Conservation (phyloP, 2,797 vertebrate species). For the Melanogrammus aeglefinus region DNA sequence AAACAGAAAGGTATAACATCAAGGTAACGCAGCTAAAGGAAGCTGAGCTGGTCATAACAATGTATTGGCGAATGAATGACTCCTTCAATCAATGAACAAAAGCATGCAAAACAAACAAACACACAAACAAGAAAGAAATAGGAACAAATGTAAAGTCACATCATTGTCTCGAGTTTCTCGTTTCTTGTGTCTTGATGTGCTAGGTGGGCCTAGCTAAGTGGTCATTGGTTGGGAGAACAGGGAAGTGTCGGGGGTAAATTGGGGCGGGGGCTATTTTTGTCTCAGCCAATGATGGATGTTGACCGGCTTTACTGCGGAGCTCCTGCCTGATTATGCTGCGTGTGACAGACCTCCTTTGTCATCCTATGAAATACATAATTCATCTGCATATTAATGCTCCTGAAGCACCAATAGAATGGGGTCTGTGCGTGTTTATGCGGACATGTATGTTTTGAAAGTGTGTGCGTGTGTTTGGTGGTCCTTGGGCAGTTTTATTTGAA, state of each 20-base stretch:
- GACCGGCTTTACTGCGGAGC: conserved; percentile 28
- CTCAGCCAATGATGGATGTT: conserved; percentile 44
- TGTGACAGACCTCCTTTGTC: conserved; percentile 59
- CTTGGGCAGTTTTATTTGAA: neutral
- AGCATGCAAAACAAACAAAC: neutral
- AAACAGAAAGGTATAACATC: too few relatives aligned
- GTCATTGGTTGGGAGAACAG: neutral
- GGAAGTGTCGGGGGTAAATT: neutral
- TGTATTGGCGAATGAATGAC: neutral
- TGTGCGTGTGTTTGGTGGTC: conserved; percentile 12
- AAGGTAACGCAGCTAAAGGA: neutral
- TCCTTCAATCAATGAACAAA: neutral
- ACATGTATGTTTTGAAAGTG: neutral
- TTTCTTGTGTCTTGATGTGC: neutral
- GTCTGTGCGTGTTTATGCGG: conserved; percentile 5
- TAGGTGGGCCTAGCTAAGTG: neutral
- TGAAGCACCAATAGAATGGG: conserved; percentile 37
- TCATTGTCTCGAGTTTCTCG: neutral
- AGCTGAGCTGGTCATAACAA: neutral
- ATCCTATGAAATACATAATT: conserved; percentile 63
- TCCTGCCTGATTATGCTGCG: conserved; percentile 51
- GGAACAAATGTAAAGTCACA: neutral
- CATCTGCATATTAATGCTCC: conserved; percentile 51
- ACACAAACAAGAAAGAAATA: neutral
- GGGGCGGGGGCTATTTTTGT: neutral